Base-by-base conservation (phyloP, 2,888 invertebrate species). In the Vesta saturnalis region DNA sequence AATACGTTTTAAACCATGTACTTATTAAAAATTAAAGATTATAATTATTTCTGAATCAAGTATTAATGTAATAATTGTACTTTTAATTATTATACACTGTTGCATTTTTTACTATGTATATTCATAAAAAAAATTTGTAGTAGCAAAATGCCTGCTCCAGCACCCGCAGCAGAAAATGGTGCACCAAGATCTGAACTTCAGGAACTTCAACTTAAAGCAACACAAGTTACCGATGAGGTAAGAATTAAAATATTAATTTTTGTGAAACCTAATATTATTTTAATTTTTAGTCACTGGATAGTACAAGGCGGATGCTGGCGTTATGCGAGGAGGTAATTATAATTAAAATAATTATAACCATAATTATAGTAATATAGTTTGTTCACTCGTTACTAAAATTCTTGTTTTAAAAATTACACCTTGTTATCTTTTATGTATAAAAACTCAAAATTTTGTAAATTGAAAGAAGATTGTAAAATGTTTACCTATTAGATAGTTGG, bases 221-320 rank as follows among this genome's bases (percentile, higher is more conserved):
- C 92, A 77, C 91, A 94, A 85, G 91, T 91, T 80, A 95, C 95
- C 79, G 96, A 96, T 92, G 96, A 95, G 84, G 95, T 95, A 58
- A 52, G 43, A 2, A n/a, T n/a, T n/a, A n/a, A n/a, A n/a, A n/a
- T n/a, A n/a, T n/a, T n/a, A n/a, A n/a, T n/a, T 52, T 8, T 14
- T 21, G 18, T 55, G 64, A 49, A 23, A 35, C 12, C 52, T 56
- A 47, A 23, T 21, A 57, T 43, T 16, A 43, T 60, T 83, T 82
- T 93, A 92, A 83, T 81, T 93, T 92, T 82, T 89, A 94, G 95
- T 95, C 96, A 60, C 85, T 96, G 90, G 95, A 95, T 84, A 94
- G 94, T 81, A 96, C 95, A 74, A 89, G 96, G 82, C 94, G 95
- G 79, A 96, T 96, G 96, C 89, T 95, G 88, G 89, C 91, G 77